Conservation (phyloP, 2,797 vertebrate species). For the Erpetoichthys calabaricus region DNA sequence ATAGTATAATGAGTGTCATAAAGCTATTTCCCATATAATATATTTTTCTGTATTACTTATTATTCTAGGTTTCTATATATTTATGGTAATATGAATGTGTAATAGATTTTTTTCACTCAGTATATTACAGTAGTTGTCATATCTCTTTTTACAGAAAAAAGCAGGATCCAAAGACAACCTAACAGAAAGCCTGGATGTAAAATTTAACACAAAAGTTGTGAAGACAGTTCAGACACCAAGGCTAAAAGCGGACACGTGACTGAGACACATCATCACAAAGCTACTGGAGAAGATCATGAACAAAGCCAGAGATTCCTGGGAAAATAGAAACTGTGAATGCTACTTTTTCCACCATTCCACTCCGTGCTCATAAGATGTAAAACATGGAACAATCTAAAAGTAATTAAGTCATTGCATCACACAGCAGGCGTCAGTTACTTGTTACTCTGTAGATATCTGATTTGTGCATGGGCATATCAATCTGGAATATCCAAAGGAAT, state of each 20-base stretch:
- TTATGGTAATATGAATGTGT: neutral
- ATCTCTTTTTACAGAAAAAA: conserved; percentile 38
- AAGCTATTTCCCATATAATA: too few relatives aligned
- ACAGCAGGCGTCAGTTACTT: conserved; percentile 1
- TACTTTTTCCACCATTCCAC: neutral
- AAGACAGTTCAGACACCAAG: conserved; percentile 49
- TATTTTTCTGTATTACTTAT: too few relatives aligned
- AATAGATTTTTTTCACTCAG: conserved; percentile 8
- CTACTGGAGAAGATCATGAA: conserved; percentile 4
- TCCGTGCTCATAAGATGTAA: neutral
- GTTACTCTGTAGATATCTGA: neutral
- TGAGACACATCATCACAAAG: conserved; percentile 1
- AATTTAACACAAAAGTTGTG: conserved; percentile 44
- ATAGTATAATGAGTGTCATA: too few relatives aligned
- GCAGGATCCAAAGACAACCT: conserved; percentile 64
- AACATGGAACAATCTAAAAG: neutral
- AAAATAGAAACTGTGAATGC: conserved; percentile 2
- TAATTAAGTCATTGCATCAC: neutral
- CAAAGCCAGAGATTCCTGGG: neutral
- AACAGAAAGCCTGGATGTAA: conserved; percentile 45
- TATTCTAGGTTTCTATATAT: too few relatives aligned
- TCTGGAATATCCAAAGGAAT: neutral
- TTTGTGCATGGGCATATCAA: conserved; percentile 4
- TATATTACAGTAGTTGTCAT: too few relatives aligned
- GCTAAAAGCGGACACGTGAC: conserved; percentile 48